A percentile compares a stretch with the other conserved stretches of the same genome.
Conservation (phyloP, 2,888 invertebrate species). For the Diarsia rubi region DNA sequence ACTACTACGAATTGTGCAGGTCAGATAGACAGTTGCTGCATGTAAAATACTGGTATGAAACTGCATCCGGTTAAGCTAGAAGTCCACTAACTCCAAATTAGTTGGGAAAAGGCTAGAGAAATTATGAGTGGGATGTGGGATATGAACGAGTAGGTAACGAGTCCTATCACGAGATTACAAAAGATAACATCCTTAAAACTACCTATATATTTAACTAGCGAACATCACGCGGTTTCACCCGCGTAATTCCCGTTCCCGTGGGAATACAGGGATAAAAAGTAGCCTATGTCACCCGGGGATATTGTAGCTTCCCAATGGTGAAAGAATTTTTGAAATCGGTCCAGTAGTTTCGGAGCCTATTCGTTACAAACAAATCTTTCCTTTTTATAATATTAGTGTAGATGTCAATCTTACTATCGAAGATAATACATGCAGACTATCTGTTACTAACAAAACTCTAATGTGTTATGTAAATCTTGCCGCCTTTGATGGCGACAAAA, state of each 20-base stretch:
- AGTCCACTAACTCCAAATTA: background rate
- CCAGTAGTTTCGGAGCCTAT: too few species aligned
- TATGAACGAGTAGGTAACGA: too few species aligned
- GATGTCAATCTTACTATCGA: background rate
- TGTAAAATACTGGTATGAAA: background rate
- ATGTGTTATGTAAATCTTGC: background rate
- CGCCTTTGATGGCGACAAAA: conserved; percentile 3
- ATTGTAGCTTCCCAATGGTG: too few species aligned
- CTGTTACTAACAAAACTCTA: background rate
- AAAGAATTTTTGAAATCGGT: too few species aligned
- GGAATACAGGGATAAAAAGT: too few species aligned
- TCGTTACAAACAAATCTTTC: too few species aligned
- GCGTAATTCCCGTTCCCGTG: too few species aligned
- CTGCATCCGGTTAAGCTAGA: background rate
- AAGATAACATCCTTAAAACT: background rate
- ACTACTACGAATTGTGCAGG: too few species aligned
- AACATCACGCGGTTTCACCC: too few species aligned
- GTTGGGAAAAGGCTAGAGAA: background rate
- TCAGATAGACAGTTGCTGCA: background rate
- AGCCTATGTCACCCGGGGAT: too few species aligned
- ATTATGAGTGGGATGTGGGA: background rate
- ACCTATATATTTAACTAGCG: background rate
- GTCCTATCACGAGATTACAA: background rate
- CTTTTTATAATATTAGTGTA: too few species aligned
- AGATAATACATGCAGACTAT: background rate